A percentile compares a stretch with the other conserved stretches of the same genome.
Conservation (phyloP, 2,888 invertebrate genomes). For the Lithophane socia region DNA sequence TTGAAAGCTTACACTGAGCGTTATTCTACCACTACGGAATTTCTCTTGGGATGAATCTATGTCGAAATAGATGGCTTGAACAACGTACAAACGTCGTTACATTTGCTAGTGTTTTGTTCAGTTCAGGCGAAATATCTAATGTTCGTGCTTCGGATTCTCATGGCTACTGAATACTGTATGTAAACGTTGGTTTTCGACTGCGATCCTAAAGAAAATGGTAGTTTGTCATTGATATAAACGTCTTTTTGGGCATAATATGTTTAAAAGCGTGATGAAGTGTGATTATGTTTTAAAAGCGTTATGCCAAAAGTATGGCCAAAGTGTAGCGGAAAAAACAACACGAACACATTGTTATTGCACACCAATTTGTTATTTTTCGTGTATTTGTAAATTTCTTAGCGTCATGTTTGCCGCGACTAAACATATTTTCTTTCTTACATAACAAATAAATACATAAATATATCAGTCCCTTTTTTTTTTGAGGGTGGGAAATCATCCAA, state of each 20-base stretch:
- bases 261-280: too few relatives aligned
- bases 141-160: slow-evolving; percentile 66
- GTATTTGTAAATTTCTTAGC: too few relatives aligned
- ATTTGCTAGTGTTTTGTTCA: slow-evolving; percentile 70
- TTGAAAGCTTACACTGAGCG: slow-evolving; percentile 73
- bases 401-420: too few relatives aligned
- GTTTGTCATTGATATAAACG: background rate
- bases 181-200: slow-evolving; percentile 47
- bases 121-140: slow-evolving; percentile 69
- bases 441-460: too few relatives aligned
- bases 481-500: too few relatives aligned
- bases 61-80: slow-evolving; percentile 72
- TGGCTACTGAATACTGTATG: slow-evolving; percentile 52
- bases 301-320: background rate
- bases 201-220: slow-evolving; percentile 23
- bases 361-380: too few relatives aligned
- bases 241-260: background rate
- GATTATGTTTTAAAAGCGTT: too few relatives aligned
- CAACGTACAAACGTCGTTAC: slow-evolving; percentile 76
- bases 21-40: slow-evolving; percentile 72
- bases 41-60: slow-evolving; percentile 78
- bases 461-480: too few relatives aligned
- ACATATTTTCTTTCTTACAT: too few relatives aligned
- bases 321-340: background rate
- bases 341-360: too few relatives aligned